phyloP scores from a whole-genome alignment of 1,140 invertebrate genomes.

The roundworm (Caenorhabditis elegans) region WBcel235 BX284604.4:1819001-1819500 shows the following conservation, averaged over 20 bases:
- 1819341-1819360: no score
- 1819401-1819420: no score
- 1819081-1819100: not conserved
- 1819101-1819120: no score
- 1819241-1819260: slow-evolving; percentile 62
- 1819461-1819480: no score
- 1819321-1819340: no score
- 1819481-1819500: no score
- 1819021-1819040: slow-evolving; percentile 40
- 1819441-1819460: no score
- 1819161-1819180: not conserved
- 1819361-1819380: no score
- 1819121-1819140: not conserved
- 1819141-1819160: not conserved
- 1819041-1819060: slow-evolving; percentile 38
- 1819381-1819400: no score
- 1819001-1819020: slow-evolving; percentile 14
- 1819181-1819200: not conserved
- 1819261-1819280: slow-evolving; percentile 65
- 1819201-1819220: not conserved
- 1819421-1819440: no score
- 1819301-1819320: slow-evolving; percentile 65
- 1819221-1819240: slow-evolving; percentile 63
- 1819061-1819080: not conserved
- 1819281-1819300: slow-evolving; percentile 67